Conservation (phyloP, 2,113 vertebrate species). For the Nannobrachium achirus region DNA sequence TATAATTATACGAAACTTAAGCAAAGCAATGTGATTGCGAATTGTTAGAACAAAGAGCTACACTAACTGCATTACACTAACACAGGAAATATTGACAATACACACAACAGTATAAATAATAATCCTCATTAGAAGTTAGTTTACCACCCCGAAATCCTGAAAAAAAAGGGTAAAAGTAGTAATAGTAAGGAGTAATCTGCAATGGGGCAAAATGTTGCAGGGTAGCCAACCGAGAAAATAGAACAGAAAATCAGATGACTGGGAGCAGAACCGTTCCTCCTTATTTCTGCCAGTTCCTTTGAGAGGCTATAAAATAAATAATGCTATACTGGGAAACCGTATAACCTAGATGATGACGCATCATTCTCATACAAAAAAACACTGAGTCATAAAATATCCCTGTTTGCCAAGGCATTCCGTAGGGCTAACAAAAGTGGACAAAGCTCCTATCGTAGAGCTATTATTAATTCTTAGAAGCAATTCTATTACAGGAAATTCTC, state of each 20-base stretch:
- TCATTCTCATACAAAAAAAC: slow-evolving; percentile 1
- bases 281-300: slow-evolving; percentile 9
- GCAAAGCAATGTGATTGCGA: no score
- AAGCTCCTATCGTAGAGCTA: background rate
- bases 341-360: slow-evolving; percentile 23
- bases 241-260: background rate
- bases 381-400: background rate
- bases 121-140: no score
- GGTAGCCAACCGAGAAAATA: no score
- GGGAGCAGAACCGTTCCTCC: slow-evolving; percentile 11
- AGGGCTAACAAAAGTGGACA: background rate
- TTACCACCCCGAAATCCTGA: no score
- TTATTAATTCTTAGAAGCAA: slow-evolving; percentile 5
- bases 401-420: slow-evolving; percentile 4
- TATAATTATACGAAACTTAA: no score
- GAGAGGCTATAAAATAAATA: slow-evolving; percentile 11
- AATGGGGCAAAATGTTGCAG: no score
- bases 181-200: no score
- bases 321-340: slow-evolving; percentile 12
- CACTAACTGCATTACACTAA: no score
- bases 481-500: background rate
- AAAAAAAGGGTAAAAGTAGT: no score
- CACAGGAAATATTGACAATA: no score
- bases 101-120: no score
- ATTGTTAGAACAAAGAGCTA: no score